These are phyloP conservation scores for Dynastes tityus DNA, from an alignment of 2,888 invertebrate species.

Conservation along the genomic window DNA sequence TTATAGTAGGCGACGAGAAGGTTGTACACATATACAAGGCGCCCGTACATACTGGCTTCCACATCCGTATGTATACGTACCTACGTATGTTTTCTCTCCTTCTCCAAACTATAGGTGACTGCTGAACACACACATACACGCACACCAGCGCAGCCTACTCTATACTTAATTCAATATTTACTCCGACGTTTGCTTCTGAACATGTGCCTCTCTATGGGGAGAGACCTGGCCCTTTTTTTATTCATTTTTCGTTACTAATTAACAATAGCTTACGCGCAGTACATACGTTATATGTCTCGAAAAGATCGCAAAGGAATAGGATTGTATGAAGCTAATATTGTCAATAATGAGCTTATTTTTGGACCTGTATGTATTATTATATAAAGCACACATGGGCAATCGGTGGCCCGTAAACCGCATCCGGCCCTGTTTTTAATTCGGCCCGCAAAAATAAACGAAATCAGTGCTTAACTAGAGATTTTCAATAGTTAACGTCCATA, in stretches of 20 bases:
- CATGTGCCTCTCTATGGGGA: slow-evolving; percentile 25
- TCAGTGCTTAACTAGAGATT: too few species aligned
- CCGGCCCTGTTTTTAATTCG: too few species aligned
- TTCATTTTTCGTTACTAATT: slow-evolving; percentile 28
- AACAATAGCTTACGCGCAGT: slow-evolving; percentile 11
- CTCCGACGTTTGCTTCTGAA: slow-evolving; percentile 42
- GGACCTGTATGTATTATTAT: too few species aligned
- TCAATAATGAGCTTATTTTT: too few species aligned
- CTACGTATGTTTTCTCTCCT: slow-evolving; percentile 15
- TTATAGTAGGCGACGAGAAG: slow-evolving; percentile 64
- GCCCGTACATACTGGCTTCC: slow-evolving; percentile 10
- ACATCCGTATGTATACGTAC: slow-evolving; percentile 10
- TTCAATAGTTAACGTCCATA: too few species aligned
- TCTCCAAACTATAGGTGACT: slow-evolving; percentile 14
- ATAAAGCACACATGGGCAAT: too few species aligned
- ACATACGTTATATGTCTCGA: neutral
- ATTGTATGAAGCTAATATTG: neutral
- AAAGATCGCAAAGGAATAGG: neutral
- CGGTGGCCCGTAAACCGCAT: too few species aligned
- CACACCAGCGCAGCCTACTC: slow-evolving; percentile 51
- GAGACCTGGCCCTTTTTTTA: slow-evolving; percentile 15
- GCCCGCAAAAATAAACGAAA: too few species aligned
- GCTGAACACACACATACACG: slow-evolving; percentile 17
- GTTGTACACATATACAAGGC: slow-evolving; percentile 54
- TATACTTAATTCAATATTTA: slow-evolving; percentile 53